Evolutionary conservation across 1,140 invertebrate species (phyloP), one percentile per base, ranked within the genome.

Genomic region (Dreissena rostriformis): DNA sequence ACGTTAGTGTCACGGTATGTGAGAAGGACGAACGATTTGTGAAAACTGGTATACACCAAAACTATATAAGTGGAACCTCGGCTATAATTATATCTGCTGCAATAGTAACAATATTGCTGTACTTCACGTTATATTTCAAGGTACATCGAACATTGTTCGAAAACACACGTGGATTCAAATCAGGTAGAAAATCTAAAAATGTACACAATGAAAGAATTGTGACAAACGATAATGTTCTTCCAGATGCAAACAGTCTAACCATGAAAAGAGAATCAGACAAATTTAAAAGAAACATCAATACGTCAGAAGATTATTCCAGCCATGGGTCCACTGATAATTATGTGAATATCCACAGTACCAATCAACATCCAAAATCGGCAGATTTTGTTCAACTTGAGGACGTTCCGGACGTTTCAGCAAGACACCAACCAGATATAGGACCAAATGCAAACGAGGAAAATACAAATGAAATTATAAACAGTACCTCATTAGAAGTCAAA

Each of bases 11-110:
- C 0, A 81, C 67, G 0, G 17, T 63, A 0, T 81, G 79, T 81
- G 79, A 71, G 51, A 81, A 53, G 26, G 77, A 79, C 51, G 22
- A 67, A 24, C 24, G 29, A n/a, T 78, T 39, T 24, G 39, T 66
- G 53, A 22, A 51, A 19, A 68, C 39, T 24, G 52, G 24, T 11
- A 7, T 51, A 29, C 66, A 63, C 17, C 22, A 70, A 10, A 29
- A 28, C 1, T 79, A 79, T 29, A 17, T 39, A 10, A 63, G 24
- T 17, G 17, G 39, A 2, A 39, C 17, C 10, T 24, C 52, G 8
- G 75, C 29, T 19, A 65, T 51, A 12, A 51, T 77, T 51, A 49
- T 77, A n/a, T 22, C n/a, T 12, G 12, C 39, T 22, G 8, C 39
- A 19, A 17, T 78, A 39, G 24, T 66, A 52, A 22, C 19, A 7